These are phyloP conservation scores for Malthinus seriepunctatus DNA, from an alignment of 2,888 invertebrate genomes.

Conservation along the genomic window DNA sequence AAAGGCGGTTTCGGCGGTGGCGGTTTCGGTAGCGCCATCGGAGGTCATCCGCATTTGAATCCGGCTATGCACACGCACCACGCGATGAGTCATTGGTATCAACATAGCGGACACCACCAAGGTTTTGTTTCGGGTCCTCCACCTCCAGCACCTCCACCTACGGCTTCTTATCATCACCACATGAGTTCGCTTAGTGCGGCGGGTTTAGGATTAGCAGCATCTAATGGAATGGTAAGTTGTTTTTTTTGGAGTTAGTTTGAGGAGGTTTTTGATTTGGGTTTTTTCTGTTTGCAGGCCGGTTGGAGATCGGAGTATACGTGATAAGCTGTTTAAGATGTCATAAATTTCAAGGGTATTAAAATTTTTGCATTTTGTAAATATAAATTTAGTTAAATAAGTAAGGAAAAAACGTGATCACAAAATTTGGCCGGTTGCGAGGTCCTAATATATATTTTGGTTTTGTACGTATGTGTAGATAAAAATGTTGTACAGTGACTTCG, in stretches of 20 bases:
- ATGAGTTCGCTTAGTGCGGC: slow-evolving; percentile 59
- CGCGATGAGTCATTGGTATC: slow-evolving; percentile 62
- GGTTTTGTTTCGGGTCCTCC: slow-evolving; percentile 55
- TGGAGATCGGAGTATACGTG: slow-evolving; percentile 95
- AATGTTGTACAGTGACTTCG: slow-evolving; percentile 38
- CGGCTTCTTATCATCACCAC: slow-evolving; percentile 57
- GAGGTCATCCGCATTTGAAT: slow-evolving; percentile 55
- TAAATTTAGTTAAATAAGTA: slow-evolving; percentile 33
- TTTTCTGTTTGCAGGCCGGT: slow-evolving; percentile 73
- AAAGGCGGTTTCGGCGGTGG: slow-evolving; percentile 71
- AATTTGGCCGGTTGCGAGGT: slow-evolving; percentile 39
- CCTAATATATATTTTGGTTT: slow-evolving; percentile 41
- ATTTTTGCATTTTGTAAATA: slow-evolving; percentile 25
- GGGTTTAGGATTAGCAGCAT: slow-evolving; percentile 61
- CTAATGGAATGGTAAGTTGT: slow-evolving; percentile 66
- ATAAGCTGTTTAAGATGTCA: slow-evolving; percentile 58
- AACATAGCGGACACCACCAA: slow-evolving; percentile 53
- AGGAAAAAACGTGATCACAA: slow-evolving; percentile 40
- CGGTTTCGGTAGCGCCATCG: slow-evolving; percentile 76
- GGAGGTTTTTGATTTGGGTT: not conserved
- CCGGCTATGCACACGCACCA: slow-evolving; percentile 57
- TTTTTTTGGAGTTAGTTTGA: not conserved
- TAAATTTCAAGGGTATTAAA: slow-evolving; percentile 25
- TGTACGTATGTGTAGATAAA: slow-evolving; percentile 24
- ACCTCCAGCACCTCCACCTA: slow-evolving; percentile 53